Base-by-base conservation (phyloP, 2,888 invertebrate genomes). In the Cataglyphis altisquamis region DNA sequence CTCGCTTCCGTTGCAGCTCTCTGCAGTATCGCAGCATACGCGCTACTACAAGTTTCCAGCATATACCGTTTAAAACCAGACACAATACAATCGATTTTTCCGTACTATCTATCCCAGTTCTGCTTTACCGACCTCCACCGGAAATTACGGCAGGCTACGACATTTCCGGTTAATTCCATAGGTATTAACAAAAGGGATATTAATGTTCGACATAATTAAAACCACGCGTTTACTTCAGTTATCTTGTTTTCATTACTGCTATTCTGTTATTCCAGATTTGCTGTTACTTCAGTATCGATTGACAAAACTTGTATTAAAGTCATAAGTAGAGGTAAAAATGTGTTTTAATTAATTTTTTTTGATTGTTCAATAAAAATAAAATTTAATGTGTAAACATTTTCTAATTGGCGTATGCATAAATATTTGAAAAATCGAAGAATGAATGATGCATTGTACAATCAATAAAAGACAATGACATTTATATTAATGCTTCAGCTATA, bases 161-260 rank as follows among this genome's bases (percentile, higher is more conserved):
- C 87, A 89, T 89, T 91, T 91, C 89, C 89, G 88, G 84, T 85
- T 85, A 89, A 91, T 91, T 86, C 75, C 57, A 66, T 57, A 63
- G 57, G 18, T 63, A 86, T 87, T 88, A 86, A 82, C 82, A 18
- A 64, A 77, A 67, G 36, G 87, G 88, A 90, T 87, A 91, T 88
- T 86, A 88, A 84, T 82, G 81, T 68, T 84, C 64, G 78, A 62
- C 67, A 36, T 70, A 86, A 86, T 89, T 89, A 88, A 90, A 89
- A 84, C 73, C 84, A 63, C 67, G 77, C 78, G 84, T 89, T 87
- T 89, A 84, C 87, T 57, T 15, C 9, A 48, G 70, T 82, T 63
- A 74, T 52, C 32, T 60, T 8, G 5, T 83, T 84, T 77, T 80
- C 57, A n/a, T 63, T 18, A 10, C 72, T 4, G 1, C 12, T 36